A percentile compares a stretch with the other conserved stretches of the same genome.
Evolutionary conservation across 2,113 vertebrate genomes (phyloP).

Genomic region (Callionymus lyra): DNA sequence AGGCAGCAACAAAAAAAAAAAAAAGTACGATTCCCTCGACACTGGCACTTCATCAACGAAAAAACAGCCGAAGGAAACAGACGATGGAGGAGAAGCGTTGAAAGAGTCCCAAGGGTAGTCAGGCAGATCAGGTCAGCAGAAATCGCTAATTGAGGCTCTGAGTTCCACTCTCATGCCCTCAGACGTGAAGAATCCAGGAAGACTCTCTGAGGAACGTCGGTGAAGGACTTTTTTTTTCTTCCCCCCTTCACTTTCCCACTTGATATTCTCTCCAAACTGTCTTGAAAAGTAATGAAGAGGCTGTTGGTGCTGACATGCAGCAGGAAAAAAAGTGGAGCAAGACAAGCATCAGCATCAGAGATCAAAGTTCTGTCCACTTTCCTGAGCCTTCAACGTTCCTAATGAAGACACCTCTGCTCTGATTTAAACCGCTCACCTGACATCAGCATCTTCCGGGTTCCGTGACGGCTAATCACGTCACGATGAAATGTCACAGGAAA

Average conservation of each 20-base stretch:
- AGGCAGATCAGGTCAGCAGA: constrained; percentile 13
- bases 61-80: neutral
- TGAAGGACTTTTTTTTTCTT: constrained; percentile 1
- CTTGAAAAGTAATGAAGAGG: constrained; percentile 22
- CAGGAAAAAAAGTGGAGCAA: constrained; percentile 49
- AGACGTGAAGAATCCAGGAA: constrained; percentile 11
- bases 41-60: too few species aligned
- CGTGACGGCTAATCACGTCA: constrained; percentile 46
- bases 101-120: constrained; percentile 1
- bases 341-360: constrained; percentile 21
- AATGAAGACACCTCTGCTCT: neutral
- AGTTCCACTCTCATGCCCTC: constrained; percentile 16
- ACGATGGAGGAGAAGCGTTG: neutral
- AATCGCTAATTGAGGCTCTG: constrained; percentile 28
- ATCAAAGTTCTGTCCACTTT: constrained; percentile 28
- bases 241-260: neutral
- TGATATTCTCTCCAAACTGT: neutral
- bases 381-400: constrained; percentile 8
- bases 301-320: constrained; percentile 27
- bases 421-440: constrained; percentile 21
- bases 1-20: too few species aligned
- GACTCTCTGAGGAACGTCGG: constrained; percentile 4
- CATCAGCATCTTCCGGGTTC: constrained; percentile 10
- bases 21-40: too few species aligned
- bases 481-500: constrained; percentile 57